These are phyloP conservation scores for Xiphydria camelus DNA, from an alignment of 2,888 invertebrate genomes.

Conservation along the genomic window DNA sequence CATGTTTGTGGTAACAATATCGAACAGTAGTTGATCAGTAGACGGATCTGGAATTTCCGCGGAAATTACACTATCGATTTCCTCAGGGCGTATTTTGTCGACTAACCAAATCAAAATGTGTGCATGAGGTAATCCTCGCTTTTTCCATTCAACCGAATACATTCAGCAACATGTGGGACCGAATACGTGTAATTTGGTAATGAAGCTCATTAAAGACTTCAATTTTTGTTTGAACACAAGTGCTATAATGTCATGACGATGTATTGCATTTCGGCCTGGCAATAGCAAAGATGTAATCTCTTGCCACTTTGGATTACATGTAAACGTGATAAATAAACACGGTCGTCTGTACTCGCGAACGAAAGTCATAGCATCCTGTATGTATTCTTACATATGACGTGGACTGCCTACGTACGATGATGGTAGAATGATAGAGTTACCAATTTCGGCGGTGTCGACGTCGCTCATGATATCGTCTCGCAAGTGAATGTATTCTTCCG, in stretches of 20 bases:
- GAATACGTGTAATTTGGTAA: slow-evolving; percentile 7
- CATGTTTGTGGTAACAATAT: slow-evolving; percentile 50
- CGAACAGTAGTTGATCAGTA: slow-evolving; percentile 27
- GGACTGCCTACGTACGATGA: slow-evolving; percentile 33
- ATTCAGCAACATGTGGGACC: slow-evolving; percentile 3
- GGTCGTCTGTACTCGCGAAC: slow-evolving; percentile 39
- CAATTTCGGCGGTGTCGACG: slow-evolving; percentile 20
- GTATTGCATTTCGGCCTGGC: slow-evolving; percentile 1
- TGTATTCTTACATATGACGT: slow-evolving; percentile 37
- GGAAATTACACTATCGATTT: slow-evolving; percentile 35
- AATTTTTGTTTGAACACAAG: slow-evolving; percentile 9
- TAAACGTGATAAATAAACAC: background rate
- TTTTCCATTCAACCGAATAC: slow-evolving; percentile 39
- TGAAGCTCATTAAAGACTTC: slow-evolving; percentile 2
- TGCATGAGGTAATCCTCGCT: slow-evolving; percentile 43
- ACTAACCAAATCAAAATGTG: slow-evolving; percentile 45
- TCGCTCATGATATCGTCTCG: slow-evolving; percentile 27
- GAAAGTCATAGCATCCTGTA: slow-evolving; percentile 45
- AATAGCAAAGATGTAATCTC: slow-evolving; percentile 2
- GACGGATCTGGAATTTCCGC: slow-evolving; percentile 33
- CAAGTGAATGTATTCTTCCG: no score
- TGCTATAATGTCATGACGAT: slow-evolving; percentile 9
- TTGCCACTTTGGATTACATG: background rate
- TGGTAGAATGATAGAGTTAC: slow-evolving; percentile 19
- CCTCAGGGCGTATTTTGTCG: slow-evolving; percentile 35